phyloP scores from a whole-genome alignment of 1,140 invertebrate species.

The Phymorhynchus buccinoides region DNA sequence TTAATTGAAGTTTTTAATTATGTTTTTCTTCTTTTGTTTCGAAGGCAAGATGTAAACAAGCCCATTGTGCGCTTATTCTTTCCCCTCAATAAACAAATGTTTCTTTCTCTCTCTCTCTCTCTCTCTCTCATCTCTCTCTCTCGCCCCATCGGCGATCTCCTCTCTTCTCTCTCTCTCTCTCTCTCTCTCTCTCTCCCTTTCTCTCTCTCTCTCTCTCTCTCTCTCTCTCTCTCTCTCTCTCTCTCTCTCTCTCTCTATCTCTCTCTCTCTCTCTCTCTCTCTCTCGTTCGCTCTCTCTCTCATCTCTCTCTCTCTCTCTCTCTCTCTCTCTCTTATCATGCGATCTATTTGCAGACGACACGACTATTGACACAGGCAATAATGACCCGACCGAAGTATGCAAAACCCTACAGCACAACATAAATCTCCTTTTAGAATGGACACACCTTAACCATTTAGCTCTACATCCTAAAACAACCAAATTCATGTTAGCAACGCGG shows the following conservation, averaged over 20 bases:
- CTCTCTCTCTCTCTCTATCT: neutral
- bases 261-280: conserved; percentile 2
- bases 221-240: conserved; percentile 21
- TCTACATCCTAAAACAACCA: too few relatives aligned
- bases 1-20: neutral
- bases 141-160: neutral
- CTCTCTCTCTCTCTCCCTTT: neutral
- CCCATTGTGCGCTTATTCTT: too few relatives aligned
- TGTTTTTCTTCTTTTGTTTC: neutral
- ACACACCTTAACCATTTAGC: too few relatives aligned
- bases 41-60: neutral
- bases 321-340: neutral
- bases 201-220: neutral
- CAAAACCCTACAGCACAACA: too few relatives aligned
- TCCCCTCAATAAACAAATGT: too few relatives aligned
- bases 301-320: neutral
- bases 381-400: too few relatives aligned
- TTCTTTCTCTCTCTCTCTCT: too few relatives aligned
- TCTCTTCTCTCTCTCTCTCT: neutral
- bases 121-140: too few relatives aligned
- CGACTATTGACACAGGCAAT: too few relatives aligned
- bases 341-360: too few relatives aligned
- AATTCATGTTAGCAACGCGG: too few relatives aligned
- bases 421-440: too few relatives aligned
- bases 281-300: neutral